Base-by-base conservation (phyloP, 1,140 invertebrate genomes). In the Bombus superbus region DNA sequence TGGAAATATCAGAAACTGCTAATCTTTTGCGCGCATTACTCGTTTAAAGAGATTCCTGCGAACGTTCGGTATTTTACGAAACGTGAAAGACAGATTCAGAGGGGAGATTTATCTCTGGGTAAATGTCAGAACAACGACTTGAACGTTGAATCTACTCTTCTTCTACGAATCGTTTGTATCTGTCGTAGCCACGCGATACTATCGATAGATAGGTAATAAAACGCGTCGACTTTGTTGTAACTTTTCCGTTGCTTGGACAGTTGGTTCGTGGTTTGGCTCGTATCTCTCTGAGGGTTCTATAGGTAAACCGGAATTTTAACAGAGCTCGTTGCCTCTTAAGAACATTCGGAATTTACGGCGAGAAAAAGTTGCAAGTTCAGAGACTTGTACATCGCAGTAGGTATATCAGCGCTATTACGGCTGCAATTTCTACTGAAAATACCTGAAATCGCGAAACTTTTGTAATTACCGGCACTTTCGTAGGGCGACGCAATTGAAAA, bases 391-490 rank as follows among this genome's bases (percentile, higher is more conserved):
- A 32, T 66, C n/a, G 64, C n/a, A 18, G 15, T 66, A 35, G 35
- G 2, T 68, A 35, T 68, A 38, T 68, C 35, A 38, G 13, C 66
- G 15, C 32, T 22, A 35, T 68, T 68, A 68, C 66, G 18, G 2
- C 3, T 68, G 66, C 66, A 68, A 22, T 68, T 68, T 68, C 66
- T 68, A 68, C 66, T 35, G 66, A 25, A 68, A 35, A 68, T 68
- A 15, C 32, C 18, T 68, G 66, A 68, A 68, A 68, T 32, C 66
- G 32, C 10, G 66, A 68, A 68, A 68, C 35, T 68, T 68, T 35
- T 68, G 66, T 68, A 68, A 68, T 68, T 68, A 68, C 66, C 32
- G 9, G 32, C 66, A 38, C 35, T 68, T 68, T 68, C 66, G 32
- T 68, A 38, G 3, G 28, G 32, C 32, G 32, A 68, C 66, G 38